Base-by-base conservation (phyloP, 1,140 invertebrate genomes). In the Zaprionus nigranus region DNA sequence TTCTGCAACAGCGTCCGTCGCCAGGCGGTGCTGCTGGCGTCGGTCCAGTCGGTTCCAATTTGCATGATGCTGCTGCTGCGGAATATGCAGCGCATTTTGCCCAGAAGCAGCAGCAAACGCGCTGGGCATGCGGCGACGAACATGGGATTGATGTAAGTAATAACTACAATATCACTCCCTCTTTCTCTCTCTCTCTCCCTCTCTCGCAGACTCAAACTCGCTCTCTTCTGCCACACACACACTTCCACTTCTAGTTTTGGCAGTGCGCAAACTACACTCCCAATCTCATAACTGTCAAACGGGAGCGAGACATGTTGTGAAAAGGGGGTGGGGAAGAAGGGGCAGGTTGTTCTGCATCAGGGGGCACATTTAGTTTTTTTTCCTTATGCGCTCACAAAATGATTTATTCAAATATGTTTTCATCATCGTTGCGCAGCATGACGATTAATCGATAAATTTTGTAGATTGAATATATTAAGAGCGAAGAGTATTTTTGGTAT, bases 61-160 rank as follows among this genome's bases (percentile, higher is more conserved):
- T 82, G 65, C 91, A 92, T 26, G 91, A 92, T 54, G 82, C 78
- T 24, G 90, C 86, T 20, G 91, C 86, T 22, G 91, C 88, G 26
- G 91, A 92, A 73, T 92, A 90, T 62, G 91, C 91, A 3, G 91
- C 81, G 38, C 91, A 92, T 60, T 92, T 92, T 67, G 86, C 86
- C 43, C 91, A 92, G 26, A 92, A 92, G 53, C 87, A 90, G 75
- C 87, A 90, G 56, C 91, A 92, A 64, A 82, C 91, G 11, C 91
- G 91, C 20, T 92, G 91, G 91, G 91, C 91, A 17, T 92, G 91
- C 62, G 86, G 83, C 38, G 91, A 92, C 60, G 91, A 92, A n/a
- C 91, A 92, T 51, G 83, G 91, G 56, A 92, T 92, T 57, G 91
- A 92, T 91, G 91, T 92, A 63, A 92, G 91, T 92, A 92, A 9